Percentiles rank a stretch among this genome's conserved stretches.
phyloP scores from a whole-genome alignment of 2,113 vertebrate genomes.

The Grallaria varia region DNA sequence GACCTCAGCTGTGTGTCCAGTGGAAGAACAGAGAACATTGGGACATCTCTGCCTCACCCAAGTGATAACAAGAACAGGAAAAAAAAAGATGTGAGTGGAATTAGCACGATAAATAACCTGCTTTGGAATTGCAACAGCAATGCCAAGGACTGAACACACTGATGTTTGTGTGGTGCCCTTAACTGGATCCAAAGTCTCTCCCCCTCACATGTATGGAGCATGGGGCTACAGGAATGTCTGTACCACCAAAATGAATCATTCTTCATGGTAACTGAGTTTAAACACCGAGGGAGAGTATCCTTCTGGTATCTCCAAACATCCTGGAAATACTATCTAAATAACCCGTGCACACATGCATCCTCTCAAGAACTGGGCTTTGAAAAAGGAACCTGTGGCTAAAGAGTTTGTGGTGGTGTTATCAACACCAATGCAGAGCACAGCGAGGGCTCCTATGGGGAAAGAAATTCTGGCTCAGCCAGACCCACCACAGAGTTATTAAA shows the following conservation, averaged over 20 bases:
- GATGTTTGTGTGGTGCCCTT: background rate
- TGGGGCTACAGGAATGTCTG: background rate
- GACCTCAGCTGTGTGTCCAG: background rate
- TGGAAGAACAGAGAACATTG: background rate
- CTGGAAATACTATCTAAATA: background rate
- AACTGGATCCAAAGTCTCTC: background rate
- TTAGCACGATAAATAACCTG: background rate
- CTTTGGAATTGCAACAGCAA: background rate
- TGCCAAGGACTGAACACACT: background rate
- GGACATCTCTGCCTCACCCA: background rate
- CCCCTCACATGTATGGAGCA: background rate
- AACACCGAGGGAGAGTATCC: background rate
- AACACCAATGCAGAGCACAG: no score
- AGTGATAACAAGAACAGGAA: background rate
- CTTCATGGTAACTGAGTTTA: background rate
- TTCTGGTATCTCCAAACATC: background rate
- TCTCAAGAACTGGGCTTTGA: background rate
- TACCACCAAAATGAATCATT: background rate
- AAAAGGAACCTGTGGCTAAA: background rate
- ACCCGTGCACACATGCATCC: fast-evolving
- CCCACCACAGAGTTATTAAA: no score
- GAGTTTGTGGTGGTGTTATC: no score
- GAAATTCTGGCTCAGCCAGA: no score
- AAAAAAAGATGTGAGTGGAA: background rate
- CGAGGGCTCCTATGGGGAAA: no score